Evolutionary conservation across 2,797 vertebrate species (phyloP), one percentile per base, ranked within the genome.

Genomic region (Rachycentron canadum): DNA sequence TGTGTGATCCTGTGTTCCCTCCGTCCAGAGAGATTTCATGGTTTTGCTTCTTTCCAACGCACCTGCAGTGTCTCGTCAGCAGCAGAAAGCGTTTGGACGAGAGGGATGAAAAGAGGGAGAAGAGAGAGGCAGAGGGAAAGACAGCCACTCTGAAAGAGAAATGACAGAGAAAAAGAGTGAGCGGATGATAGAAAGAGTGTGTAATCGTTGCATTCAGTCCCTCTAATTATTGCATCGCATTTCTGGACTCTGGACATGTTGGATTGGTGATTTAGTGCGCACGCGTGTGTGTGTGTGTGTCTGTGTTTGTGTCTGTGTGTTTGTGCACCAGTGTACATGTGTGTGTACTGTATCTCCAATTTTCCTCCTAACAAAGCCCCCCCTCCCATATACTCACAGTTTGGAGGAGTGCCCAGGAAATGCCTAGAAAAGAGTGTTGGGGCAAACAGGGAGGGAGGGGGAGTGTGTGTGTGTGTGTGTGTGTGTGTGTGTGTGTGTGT

Each of bases 51-150:
- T 82, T 82, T 91, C 89, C 89, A 85, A 74, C 47, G 83, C 92
- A 94, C 92, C 93, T 94, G 93, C 91, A 89, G 88, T 74, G 86
- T 85, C 90, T 87, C 78, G 45, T 91, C 88, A 84, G 81, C 85
- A 57, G 87, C 75, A 82, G 81, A 89, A 64, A 83, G 87, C 75
- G 12, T 76, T 92, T 89, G 84, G 73, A 75, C 50, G 49, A 76
- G 65, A 76, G 41, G 36, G 76, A 78, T 77, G 79, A 79, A 90
- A 87, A 76, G 73, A 79, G 78, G 56, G 67, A 71, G 55, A 56
- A 23, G 52, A 28, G 71, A 70, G 64, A 66, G 45, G 68, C 58
- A 66, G 69, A 76, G 57, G 49, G 74, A 79, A 63, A 84, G 77
- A 59, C 71, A 73, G 83, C 56, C 61, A 14, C 63, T 19, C 63